phyloP scores from a whole-genome alignment of 2,797 vertebrate species.

The Sylvia borin region DNA sequence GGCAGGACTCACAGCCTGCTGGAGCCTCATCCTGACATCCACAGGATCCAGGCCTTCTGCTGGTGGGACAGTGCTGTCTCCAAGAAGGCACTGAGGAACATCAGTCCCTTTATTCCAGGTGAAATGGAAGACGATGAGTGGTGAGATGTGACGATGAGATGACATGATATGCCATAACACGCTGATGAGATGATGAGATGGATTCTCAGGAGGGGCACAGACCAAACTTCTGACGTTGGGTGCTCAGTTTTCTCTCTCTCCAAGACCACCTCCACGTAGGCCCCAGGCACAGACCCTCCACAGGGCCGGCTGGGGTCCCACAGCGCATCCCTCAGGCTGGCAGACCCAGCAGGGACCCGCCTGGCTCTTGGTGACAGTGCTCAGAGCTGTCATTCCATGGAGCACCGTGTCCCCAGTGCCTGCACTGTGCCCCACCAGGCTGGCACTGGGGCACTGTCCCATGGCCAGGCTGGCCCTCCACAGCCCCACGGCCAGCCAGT shows the following conservation, averaged over 20 bases:
- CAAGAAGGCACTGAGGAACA: neutral
- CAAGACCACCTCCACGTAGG: neutral
- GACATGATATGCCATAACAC: neutral
- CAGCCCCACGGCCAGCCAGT: fast-evolving
- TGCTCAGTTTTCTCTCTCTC: neutral
- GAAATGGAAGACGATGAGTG: neutral
- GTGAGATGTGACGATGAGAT: neutral
- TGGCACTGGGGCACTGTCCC: neutral
- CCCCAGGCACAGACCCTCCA: neutral
- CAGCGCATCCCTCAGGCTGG: neutral
- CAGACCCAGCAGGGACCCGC: fast-evolving
- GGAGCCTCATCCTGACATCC: neutral
- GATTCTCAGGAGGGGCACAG: neutral
- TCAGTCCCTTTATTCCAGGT: neutral
- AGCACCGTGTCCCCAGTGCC: neutral
- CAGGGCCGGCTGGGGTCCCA: neutral
- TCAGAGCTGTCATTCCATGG: neutral
- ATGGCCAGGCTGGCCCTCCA: neutral
- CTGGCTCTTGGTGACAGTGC: fast-evolving
- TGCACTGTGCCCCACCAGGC: fast-evolving
- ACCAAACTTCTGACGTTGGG: neutral
- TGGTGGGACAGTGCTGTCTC: neutral
- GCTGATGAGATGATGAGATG: neutral
- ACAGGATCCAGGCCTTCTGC: neutral
- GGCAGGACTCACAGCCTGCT: neutral